Evolutionary conservation across 1,140 invertebrate genomes (phyloP).

Genomic region (Cotesia typhae): DNA sequence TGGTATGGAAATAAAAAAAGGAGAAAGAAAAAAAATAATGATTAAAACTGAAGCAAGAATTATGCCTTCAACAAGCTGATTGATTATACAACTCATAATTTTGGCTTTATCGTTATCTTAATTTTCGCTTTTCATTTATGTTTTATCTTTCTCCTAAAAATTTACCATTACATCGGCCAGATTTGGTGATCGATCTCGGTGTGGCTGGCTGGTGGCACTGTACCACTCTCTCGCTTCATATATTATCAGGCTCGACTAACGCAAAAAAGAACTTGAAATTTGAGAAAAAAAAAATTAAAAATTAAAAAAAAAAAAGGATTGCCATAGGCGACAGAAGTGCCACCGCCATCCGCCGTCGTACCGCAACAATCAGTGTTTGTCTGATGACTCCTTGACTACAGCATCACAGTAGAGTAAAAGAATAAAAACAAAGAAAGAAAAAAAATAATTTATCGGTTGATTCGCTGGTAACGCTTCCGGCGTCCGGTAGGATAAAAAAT

Average conservation of each 20-base stretch:
- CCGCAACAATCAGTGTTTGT: slow-evolving; percentile 23
- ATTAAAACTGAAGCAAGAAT: slow-evolving; percentile 3
- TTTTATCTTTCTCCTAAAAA: slow-evolving; percentile 7
- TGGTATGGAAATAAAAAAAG: background rate
- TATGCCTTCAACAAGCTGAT: slow-evolving; percentile 49
- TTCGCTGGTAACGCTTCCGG: slow-evolving; percentile 34
- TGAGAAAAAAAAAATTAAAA: slow-evolving; percentile 21
- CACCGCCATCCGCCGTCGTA: slow-evolving; percentile 6
- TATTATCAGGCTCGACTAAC: background rate
- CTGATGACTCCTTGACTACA: slow-evolving; percentile 26
- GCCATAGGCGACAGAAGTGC: slow-evolving; percentile 19
- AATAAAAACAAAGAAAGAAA: slow-evolving; percentile 8
- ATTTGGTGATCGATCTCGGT: background rate
- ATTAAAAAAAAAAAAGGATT: slow-evolving; percentile 12
- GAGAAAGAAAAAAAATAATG: slow-evolving; percentile 21
- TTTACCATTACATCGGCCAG: background rate
- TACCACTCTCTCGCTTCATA: background rate
- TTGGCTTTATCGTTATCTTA: slow-evolving; percentile 47
- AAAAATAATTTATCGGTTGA: slow-evolving; percentile 31
- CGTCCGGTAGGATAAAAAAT: slow-evolving; percentile 26
- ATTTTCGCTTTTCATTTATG: slow-evolving; percentile 18
- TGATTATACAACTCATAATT: slow-evolving; percentile 63
- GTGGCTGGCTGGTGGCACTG: background rate
- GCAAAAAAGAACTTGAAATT: background rate
- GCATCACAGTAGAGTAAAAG: background rate